Evolutionary conservation across 2,888 invertebrate species (phyloP).

Genomic region (Callyntrura sp.): DNA sequence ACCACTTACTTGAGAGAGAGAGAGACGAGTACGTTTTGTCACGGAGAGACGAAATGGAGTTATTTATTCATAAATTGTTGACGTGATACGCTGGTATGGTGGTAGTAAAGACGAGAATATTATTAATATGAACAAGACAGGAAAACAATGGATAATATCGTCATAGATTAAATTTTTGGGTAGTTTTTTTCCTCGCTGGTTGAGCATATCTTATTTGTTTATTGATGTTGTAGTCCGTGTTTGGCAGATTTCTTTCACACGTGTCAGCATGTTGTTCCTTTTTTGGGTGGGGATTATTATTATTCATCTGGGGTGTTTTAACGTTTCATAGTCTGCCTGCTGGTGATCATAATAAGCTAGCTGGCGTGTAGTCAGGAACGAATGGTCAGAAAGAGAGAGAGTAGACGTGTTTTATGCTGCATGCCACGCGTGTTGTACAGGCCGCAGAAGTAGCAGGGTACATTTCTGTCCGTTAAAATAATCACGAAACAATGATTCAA

Average conservation of each 20-base stretch:
- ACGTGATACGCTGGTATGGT: conserved; percentile 25
- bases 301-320: conserved; percentile 40
- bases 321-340: conserved; percentile 33
- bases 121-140: conserved; percentile 21
- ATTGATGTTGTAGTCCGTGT: conserved; percentile 76
- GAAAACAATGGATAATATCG: conserved; percentile 46
- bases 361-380: not conserved
- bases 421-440: not conserved
- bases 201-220: conserved; percentile 73
- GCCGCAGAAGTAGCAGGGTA: not conserved
- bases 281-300: conserved; percentile 77
- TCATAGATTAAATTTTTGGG: conserved; percentile 23
- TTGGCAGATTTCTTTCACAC: conserved; percentile 79
- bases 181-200: conserved; percentile 1
- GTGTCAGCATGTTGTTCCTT: conserved; percentile 78
- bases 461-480: conserved; percentile 41
- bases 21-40: conserved; percentile 36
- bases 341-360: not conserved
- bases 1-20: not conserved
- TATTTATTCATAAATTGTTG: conserved; percentile 73
- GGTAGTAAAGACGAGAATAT: not conserved
- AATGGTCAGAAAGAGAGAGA: not conserved
- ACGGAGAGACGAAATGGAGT: conserved; percentile 73
- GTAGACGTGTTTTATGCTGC: not conserved
- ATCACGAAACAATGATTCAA: conserved; percentile 20